Evolutionary conservation across 2,113 vertebrate species (phyloP).

Genomic region (Tragelaphus strepsiceros): DNA sequence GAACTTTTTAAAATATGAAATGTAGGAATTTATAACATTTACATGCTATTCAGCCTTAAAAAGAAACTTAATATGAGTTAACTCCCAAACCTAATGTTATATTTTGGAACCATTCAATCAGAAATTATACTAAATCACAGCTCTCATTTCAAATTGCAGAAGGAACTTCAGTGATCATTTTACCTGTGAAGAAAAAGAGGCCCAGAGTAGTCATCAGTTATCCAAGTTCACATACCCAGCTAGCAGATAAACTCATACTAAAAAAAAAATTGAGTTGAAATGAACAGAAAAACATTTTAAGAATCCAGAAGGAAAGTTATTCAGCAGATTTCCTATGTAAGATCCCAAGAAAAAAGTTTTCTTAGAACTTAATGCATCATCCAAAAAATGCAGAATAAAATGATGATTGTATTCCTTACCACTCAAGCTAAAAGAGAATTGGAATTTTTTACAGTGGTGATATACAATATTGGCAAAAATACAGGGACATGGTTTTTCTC

Average conservation of each 20-base stretch:
- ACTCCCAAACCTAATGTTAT: background rate
- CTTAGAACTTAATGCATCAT: background rate
- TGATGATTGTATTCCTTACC: background rate
- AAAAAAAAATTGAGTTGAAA: background rate
- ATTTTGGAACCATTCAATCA: background rate
- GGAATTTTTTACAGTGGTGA: background rate
- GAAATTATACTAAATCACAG: background rate
- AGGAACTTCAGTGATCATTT: background rate
- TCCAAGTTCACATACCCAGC: background rate
- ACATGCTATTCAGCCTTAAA: background rate
- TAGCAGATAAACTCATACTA: background rate
- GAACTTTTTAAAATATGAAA: background rate
- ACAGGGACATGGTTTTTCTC: background rate
- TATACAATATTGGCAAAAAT: background rate
- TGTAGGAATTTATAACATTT: background rate
- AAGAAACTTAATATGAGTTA: background rate
- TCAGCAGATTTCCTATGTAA: background rate
- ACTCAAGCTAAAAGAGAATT: background rate
- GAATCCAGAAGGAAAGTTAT: background rate
- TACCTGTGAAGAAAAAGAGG: background rate
- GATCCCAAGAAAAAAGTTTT: background rate
- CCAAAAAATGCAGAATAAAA: background rate
- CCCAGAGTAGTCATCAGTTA: background rate
- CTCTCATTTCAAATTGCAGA: background rate
- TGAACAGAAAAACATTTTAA: background rate